Percentiles rank a stretch among this genome's conserved stretches.
These are phyloP conservation scores for Chaetops frenatus DNA, from an alignment of 2,113 vertebrate species.

Conservation along the genomic window DNA sequence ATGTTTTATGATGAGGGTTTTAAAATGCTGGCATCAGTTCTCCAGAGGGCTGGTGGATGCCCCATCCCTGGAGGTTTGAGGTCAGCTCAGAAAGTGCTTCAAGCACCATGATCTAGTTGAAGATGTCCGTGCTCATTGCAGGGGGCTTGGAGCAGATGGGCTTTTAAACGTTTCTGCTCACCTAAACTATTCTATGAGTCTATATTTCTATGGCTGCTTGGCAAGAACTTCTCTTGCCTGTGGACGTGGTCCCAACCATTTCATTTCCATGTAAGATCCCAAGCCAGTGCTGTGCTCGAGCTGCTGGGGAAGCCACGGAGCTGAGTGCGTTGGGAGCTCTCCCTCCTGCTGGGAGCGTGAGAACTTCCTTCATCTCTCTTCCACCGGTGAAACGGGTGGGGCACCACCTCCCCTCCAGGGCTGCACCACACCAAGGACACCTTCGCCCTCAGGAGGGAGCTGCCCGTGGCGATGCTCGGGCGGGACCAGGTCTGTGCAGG, in stretches of 20 bases:
- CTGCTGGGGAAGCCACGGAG: neutral
- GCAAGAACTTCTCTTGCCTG: neutral
- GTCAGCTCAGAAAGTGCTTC: neutral
- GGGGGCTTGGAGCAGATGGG: neutral
- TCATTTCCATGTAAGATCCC: neutral
- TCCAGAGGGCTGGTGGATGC: neutral
- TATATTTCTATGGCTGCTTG: neutral
- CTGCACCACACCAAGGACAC: neutral
- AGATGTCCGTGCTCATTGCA: neutral
- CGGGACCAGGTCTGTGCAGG: neutral
- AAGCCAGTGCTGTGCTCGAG: neutral
- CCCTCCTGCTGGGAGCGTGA: neutral
- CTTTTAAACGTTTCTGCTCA: neutral
- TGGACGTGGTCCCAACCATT: neutral
- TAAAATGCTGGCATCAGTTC: neutral
- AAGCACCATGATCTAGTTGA: neutral
- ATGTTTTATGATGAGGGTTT: neutral
- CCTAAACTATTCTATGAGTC: neutral
- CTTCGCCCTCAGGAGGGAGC: neutral
- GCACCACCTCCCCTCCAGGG: neutral
- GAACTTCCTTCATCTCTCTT: neutral
- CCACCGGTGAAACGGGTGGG: neutral
- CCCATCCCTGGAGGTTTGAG: neutral
- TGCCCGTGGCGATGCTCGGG: fast-evolving
- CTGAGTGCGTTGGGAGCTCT: fast-evolving